Base-by-base conservation (phyloP, 2,113 vertebrate genomes). In the Sinocyclocheilus rhinocerous region DNA sequence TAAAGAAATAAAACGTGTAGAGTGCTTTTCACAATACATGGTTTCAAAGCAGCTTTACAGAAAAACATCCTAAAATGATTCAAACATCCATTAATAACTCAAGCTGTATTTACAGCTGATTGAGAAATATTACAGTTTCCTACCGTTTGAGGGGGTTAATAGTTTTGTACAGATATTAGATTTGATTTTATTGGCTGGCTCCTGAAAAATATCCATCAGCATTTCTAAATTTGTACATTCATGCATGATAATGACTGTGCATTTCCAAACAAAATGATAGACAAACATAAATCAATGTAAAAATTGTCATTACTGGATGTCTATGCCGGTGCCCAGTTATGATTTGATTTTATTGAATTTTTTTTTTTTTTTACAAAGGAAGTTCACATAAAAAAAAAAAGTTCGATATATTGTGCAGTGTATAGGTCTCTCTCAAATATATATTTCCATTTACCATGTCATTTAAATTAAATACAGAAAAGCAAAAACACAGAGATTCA, bases 341-440 rank as follows among this genome's bases (percentile, higher is more conserved):
- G 6, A 77, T 10, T 45, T 2, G 9, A 45, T 45, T 45, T 45
- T 45, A 33, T 33, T 3, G 29, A 33, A 33, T 45, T 1, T 76
- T 76, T 16, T 16, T 55, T 6, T 10, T 12, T 48, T 48, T 12
- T 48, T 12, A 48, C 16, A 6, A 4, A 22, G 18, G 6, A 20
- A 76, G 24, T 55, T 20, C 7, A 18, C 13, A 16, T 24, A 0
- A 36, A 57, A 36, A 36, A 6, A 55, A 70, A 70, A 29, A 29
- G 1, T 26, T 78, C 42, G 77, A 42, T 61, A 81, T 93, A 93
- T 93, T 94, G 94, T 92, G 93, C 94, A 95, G 89, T 92, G 95
- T 92, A 95, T 94, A 95, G 94, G 94, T 93, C 92, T 95, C 95
- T 95, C 39, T 87, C 42, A 90, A 80, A 76, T 83, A 88, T 15